phyloP scores from a whole-genome alignment of 2,888 invertebrate species.

The Mythimna impura region DNA sequence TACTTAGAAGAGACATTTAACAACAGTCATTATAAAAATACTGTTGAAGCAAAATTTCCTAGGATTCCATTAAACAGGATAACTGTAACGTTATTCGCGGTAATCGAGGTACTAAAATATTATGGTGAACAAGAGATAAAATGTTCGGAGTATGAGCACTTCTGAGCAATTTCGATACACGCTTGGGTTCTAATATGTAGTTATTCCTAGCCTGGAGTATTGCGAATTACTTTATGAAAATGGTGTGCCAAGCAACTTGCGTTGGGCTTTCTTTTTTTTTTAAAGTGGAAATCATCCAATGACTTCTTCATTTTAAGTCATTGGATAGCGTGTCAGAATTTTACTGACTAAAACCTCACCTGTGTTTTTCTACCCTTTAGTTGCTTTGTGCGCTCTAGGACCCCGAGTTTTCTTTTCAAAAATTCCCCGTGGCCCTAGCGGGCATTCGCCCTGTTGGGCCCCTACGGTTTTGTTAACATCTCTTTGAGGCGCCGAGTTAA shows the following conservation, averaged over 20 bases:
- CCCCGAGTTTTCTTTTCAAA: too few species aligned
- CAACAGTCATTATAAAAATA: slow-evolving; percentile 11
- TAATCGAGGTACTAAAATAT: slow-evolving; percentile 28
- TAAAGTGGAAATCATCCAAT: too few species aligned
- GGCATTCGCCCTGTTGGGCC: too few species aligned
- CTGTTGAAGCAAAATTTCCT: slow-evolving; percentile 24
- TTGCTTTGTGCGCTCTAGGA: too few species aligned
- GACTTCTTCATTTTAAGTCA: too few species aligned
- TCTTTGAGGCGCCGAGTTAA: too few species aligned
- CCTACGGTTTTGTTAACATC: too few species aligned
- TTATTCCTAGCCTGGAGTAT: neutral
- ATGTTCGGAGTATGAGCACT: slow-evolving; percentile 5
- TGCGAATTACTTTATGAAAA: neutral
- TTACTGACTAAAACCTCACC: too few species aligned
- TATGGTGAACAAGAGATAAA: slow-evolving; percentile 24
- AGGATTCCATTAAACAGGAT: slow-evolving; percentile 24
- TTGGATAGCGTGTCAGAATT: too few species aligned
- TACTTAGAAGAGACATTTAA: neutral
- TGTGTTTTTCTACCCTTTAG: too few species aligned
- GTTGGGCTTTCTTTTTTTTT: too few species aligned
- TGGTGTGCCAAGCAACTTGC: neutral
- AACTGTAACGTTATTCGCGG: slow-evolving; percentile 20
- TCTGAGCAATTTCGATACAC: slow-evolving; percentile 12
- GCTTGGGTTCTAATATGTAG: neutral
- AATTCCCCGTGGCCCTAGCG: too few species aligned